Conservation (phyloP, 1,140 invertebrate genomes). For the Lysiphlebus fabarum region DNA sequence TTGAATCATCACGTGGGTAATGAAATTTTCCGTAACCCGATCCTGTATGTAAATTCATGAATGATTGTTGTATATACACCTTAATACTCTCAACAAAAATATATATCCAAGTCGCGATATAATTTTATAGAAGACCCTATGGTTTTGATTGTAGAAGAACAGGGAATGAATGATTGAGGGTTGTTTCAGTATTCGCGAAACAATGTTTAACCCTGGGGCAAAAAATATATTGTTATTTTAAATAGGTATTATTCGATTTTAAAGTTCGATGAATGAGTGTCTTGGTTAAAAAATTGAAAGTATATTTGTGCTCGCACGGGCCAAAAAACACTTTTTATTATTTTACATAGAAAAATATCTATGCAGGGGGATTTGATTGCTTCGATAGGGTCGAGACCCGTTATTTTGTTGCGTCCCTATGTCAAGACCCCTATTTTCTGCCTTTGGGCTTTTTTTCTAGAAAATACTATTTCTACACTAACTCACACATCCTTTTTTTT, state of each 20-base stretch:
- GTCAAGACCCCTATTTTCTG: conserved; percentile 1
- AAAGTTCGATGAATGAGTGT: conserved; percentile 55
- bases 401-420: conserved; percentile 14
- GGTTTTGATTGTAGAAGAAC: conserved; percentile 8
- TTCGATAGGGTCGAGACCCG: conserved; percentile 9
- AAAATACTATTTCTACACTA: background rate
- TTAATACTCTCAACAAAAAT: conserved; percentile 33
- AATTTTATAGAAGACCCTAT: background rate
- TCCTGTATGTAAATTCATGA: conserved; percentile 44
- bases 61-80: conserved; percentile 3
- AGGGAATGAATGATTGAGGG: conserved; percentile 1
- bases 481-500: background rate
- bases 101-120: conserved; percentile 4
- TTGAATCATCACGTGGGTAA: conserved; percentile 41
- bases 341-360: background rate
- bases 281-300: conserved; percentile 14
- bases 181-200: conserved; percentile 38
- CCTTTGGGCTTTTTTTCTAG: background rate
- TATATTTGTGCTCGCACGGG: too few relatives aligned
- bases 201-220: conserved; percentile 54
- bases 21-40: conserved; percentile 54
- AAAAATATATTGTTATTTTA: conserved; percentile 56
- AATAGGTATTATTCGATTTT: conserved; percentile 57
- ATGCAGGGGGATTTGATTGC: conserved; percentile 17
- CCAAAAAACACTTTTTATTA: background rate